phyloP scores from a whole-genome alignment of 2,113 vertebrate species.

The Phalacrocorax aristotelis region DNA sequence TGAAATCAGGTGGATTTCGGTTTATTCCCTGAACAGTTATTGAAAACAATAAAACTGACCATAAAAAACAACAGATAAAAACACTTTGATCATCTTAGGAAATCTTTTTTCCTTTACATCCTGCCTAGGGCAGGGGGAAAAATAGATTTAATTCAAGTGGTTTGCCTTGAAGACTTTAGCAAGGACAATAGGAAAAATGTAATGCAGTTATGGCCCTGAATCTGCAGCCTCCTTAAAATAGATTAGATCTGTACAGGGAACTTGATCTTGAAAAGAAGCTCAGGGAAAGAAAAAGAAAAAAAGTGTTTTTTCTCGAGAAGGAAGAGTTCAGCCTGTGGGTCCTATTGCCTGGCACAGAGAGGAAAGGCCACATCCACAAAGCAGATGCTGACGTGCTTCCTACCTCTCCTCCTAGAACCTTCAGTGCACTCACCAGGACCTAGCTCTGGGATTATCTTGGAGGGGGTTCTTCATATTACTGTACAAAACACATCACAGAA shows the following conservation, averaged over 20 bases:
- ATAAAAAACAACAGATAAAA: not conserved
- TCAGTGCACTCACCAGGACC: rapidly evolving
- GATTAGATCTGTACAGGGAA: not conserved
- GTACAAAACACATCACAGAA: not conserved
- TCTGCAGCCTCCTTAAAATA: not conserved
- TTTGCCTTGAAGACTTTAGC: not conserved
- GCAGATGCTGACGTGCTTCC: not conserved
- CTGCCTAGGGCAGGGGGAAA: not conserved
- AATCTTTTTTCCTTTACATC: not conserved
- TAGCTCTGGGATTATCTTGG: not conserved
- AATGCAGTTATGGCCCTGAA: not conserved
- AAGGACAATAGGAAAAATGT: not conserved
- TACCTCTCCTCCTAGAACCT: not conserved
- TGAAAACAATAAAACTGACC: not conserved
- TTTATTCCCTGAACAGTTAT: not conserved
- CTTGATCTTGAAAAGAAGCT: not conserved
- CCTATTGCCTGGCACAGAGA: not conserved
- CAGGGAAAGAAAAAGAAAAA: not conserved
- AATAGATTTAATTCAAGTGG: not conserved
- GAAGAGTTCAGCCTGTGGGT: not conserved
- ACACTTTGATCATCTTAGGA: not conserved
- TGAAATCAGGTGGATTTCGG: not conserved
- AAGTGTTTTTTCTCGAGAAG: not conserved
- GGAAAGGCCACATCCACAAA: not conserved
- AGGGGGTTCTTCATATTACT: rapidly evolving